phyloP scores from a whole-genome alignment of 1,140 invertebrate genomes.

The Bradynema listronoti region DNA sequence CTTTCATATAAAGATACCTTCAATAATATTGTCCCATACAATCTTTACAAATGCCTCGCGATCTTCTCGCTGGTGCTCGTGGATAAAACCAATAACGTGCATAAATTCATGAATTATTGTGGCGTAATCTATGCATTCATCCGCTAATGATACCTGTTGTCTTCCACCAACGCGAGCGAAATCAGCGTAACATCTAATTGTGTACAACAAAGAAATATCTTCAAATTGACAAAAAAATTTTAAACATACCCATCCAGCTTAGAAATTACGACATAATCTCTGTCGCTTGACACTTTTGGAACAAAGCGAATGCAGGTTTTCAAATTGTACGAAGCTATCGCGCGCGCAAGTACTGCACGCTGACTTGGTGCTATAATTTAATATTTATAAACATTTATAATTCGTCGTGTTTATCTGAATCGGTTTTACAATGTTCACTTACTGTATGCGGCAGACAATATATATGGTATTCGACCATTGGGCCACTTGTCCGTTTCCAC shows the following conservation, averaged over 20 bases:
- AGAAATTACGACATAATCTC: slow-evolving; percentile 53
- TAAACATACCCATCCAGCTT: slow-evolving; percentile 51
- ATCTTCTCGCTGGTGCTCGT: slow-evolving; percentile 57
- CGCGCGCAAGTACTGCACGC: slow-evolving; percentile 47
- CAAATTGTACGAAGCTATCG: slow-evolving; percentile 46
- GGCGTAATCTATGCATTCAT: slow-evolving; percentile 56
- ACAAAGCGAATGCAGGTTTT: slow-evolving; percentile 57
- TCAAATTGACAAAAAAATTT: background rate
- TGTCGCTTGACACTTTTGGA: slow-evolving; percentile 47
- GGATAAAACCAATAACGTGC: slow-evolving; percentile 58
- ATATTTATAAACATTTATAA: slow-evolving; percentile 15
- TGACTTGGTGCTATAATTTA: slow-evolving; percentile 43
- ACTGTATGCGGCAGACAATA: slow-evolving; percentile 55
- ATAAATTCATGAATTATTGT: slow-evolving; percentile 57
- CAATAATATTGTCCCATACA: slow-evolving; percentile 51
- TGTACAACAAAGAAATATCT: background rate
- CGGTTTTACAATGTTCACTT: slow-evolving; percentile 14
- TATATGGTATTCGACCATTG: slow-evolving; percentile 49
- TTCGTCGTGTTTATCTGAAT: slow-evolving; percentile 4
- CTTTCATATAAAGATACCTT: slow-evolving; percentile 21
- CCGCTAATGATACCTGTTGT: slow-evolving; percentile 56
- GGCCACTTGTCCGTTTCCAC: slow-evolving; percentile 57
- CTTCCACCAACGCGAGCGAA: slow-evolving; percentile 55
- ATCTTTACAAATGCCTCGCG: slow-evolving; percentile 51
- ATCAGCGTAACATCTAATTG: slow-evolving; percentile 52